Evolutionary conservation across 2,797 vertebrate genomes (phyloP), one percentile per base, ranked within the genome.

Genomic region (Aulostomus chinensis): DNA sequence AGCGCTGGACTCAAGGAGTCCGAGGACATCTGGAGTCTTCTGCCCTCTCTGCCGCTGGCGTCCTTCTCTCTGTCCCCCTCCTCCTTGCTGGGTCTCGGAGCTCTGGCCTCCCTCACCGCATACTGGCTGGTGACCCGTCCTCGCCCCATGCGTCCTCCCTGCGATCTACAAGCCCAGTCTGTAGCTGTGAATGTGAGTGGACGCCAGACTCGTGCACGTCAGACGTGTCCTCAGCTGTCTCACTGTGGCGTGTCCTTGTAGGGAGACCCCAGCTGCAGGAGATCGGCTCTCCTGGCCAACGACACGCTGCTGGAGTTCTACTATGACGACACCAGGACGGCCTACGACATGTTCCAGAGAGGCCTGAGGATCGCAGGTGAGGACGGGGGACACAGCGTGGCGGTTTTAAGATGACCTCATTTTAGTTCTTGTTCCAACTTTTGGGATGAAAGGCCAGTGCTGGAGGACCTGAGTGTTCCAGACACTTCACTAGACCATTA

Each of bases 111-210:
- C 4, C 45, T 92, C 76, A 91, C 90, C 0, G 89, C 84, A 0
- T 93, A 91, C 74, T 93, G 90, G 90, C 83, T 92, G 72, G 76
- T 81, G 57, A 92, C 88, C 22, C 86, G 89, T 5, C 91, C 91
- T 31, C 85, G 82, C 9, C 85, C 91, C 71, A 85, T 89, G 63
- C 86, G 29, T 11, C 86, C 89, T 0, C 89, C 88, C 9, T 91
- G 90, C 31, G 89, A 92, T 55, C 88, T 92, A 1, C 81, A 86
- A 6, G 69, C 76, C 49, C 91, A 93, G 85, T 92, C 91, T 3
- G 70, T 91, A 4, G 83, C 89, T 5, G 78, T 92, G 1, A 59
- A 86, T 25, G 92, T 92, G 63, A 85, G 79, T 31, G n/a, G n/a
- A n/a, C n/a, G n/a, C n/a, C n/a, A n/a, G n/a, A n/a, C 1, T 0